Evolutionary conservation across 2,888 invertebrate genomes (phyloP), one percentile per base, ranked within the genome.

Genomic region (Seladonia tumulorum): DNA sequence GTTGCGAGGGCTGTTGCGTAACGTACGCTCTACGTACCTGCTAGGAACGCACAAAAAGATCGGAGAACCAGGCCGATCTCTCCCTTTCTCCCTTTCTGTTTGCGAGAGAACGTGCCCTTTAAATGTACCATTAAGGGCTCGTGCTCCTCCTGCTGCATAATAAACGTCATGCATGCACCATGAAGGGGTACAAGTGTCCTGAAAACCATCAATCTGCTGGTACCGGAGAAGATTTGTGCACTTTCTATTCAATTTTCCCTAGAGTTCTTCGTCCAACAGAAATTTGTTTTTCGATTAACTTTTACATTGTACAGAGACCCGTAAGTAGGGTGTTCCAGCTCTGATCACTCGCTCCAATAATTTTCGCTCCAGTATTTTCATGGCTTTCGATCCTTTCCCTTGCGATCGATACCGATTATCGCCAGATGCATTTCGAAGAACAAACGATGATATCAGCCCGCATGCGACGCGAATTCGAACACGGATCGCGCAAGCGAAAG

Each of bases 21-120:
- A 93, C 93, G 93, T 92, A 92, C 90, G 87, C 82, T 84, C 87
- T 78, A 79, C 87, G 86, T 92, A 90, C 91, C 92, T 92, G 91
- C 88, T 79, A 45, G 70, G 85, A 78, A 73, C 70, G 39, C 72
- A 39, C 35, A 53, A 45, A 66, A 57, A 68, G 35, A 63, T 25
- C 73, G n/a, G 2, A 0, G 79, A 71, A 76, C 63, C 73, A 14
- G 49, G n/a, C n/a, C 14, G 71, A 71, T 63, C n/a, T 57, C 57
- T 57, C 57, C n/a, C 10, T n/a, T 8, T 57, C n/a, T 57, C 53
- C 1, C 75, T 53, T n/a, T 79, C 73, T 49, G 42, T 42, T 63
- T 5, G 18, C 16, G 57, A 10, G 57, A 10, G 71, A 79, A 42
- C 80, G 82, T 45, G 82, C 79, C 85, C 79, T 82, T 82, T 79